Base-by-base conservation (phyloP, 2,113 vertebrate genomes). In the Felis chaus region DNA sequence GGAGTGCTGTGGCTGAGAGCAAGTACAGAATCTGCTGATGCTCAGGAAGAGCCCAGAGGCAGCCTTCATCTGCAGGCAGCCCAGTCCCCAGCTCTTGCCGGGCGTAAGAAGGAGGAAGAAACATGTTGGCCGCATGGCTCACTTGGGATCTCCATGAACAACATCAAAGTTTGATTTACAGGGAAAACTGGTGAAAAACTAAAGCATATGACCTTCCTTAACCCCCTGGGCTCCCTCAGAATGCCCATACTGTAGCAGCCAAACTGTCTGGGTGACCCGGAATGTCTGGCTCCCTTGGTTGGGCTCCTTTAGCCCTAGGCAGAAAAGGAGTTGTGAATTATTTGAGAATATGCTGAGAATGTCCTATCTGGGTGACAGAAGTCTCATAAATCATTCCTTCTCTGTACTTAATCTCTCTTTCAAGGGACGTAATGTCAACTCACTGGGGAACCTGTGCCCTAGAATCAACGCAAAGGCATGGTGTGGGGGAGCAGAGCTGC, bases 301-400 rank as follows among this genome's bases (percentile, higher is more conserved):
- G 96, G 85, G 45, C 57, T 95, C 81, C 83, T 61, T 65, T 90
- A 68, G 84, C 95, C 82, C 95, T 95, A 86, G 96, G 96, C 97
- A 91, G 95, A 97, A 96, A 89, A 92, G 95, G 95, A 74, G 96
- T 50, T 89, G 87, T 97, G 93, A 98, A 97, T 98, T 97, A 97
- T 96, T 98, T 95, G 94, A 97, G 98, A 98, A 98, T 98, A 97
- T 92, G 95, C 97, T 86, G 94, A 98, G 90, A 98, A 71, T 93
- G 94, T 96, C 97, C 97, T 98, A 98, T 98, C 85, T 94, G 91
- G 96, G 96, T 97, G 96, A 97, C 78, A 31, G 1, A 94, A 97
- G 95, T 88, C 97, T 98, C 98, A 98, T 98, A 97, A 98, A 98
- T 98, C 98, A 98, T 97, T 98, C 80, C 89, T 97, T 71, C 92